Evolutionary conservation across 2,888 invertebrate genomes (phyloP), one percentile per base, ranked within the genome.

Genomic region (Podabrus alpinus): DNA sequence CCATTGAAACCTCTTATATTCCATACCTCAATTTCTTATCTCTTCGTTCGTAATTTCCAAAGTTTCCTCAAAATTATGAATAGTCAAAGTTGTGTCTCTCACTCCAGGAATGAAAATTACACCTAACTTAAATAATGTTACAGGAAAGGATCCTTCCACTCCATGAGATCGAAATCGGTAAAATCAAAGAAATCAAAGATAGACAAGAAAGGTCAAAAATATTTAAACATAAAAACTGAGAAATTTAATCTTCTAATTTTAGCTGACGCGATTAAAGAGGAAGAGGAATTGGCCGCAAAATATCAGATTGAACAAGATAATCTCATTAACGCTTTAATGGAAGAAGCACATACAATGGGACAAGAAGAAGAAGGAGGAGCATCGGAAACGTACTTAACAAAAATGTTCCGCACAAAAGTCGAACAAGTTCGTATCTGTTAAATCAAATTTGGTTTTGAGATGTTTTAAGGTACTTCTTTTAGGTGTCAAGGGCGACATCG

Each of bases 401-500:
- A 84, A 74, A 83, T 83, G 73, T 83, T 86, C 59, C 77, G 84
- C 59, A 78, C 78, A 69, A 84, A 85, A 80, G 86, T 85, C 0
- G 84, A 84, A 4, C 81, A 84, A 81, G 83, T 85, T 1, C 3
- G 13, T 7, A 11, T 9, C 10, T 60, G 11, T 9, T 3, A 69
- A 45, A 1, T 9, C 13, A 60, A 24, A 17, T 15, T 16, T 68
- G 1, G 9, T 17, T 68, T 45, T 7, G 15, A 19, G 11, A 59
- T 25, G 45, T 25, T 21, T 45, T 13, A 10, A 21, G 10, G 9
- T n/a, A 19, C 7, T 66, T 10, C 9, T 73, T 75, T n/a, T 45
- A 85, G 84, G 81, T 82, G 60, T 86, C 86, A 1, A 80, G 80
- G 25, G 78, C 83, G 0, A 86, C 86, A 0, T 86, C 86, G 0